Conservation (phyloP, 1,140 invertebrate species). For the Eufriesea mexicana region DNA sequence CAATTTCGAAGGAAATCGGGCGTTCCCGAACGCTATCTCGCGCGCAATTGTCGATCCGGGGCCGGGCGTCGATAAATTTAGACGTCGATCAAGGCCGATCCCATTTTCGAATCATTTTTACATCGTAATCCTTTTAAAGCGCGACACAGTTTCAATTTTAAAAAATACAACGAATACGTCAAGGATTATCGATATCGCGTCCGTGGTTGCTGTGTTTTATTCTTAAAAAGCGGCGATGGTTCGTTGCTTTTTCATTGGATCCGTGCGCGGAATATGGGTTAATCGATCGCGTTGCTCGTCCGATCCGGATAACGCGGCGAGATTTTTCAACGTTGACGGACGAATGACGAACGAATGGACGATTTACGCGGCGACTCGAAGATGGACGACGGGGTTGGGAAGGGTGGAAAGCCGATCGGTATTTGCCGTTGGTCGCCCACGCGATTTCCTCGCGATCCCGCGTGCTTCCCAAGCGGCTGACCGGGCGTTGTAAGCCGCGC, state of each 20-base stretch:
- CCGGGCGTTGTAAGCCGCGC: background rate
- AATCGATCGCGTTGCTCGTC: slow-evolving; percentile 1
- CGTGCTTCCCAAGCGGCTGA: background rate
- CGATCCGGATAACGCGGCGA: background rate
- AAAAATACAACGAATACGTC: background rate
- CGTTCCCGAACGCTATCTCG: background rate
- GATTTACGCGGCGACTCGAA: background rate
- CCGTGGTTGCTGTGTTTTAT: background rate
- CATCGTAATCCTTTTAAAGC: background rate
- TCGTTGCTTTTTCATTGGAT: background rate
- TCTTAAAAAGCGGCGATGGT: background rate
- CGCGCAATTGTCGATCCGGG: background rate
- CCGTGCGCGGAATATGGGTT: background rate
- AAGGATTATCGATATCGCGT: background rate
- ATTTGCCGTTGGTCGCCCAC: background rate
- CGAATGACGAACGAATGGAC: background rate
- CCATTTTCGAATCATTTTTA: slow-evolving; percentile 5
- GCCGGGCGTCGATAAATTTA: background rate
- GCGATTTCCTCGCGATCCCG: background rate
- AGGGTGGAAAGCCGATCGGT: background rate
- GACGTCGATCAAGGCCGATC: background rate
- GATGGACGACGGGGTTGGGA: background rate
- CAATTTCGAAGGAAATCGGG: too few species aligned
- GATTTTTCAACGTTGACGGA: background rate
- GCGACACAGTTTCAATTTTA: background rate